A percentile compares a stretch with the other conserved stretches of the same genome.
Conservation (phyloP, 2,888 invertebrate species). For the Loripinus fragilis region DNA sequence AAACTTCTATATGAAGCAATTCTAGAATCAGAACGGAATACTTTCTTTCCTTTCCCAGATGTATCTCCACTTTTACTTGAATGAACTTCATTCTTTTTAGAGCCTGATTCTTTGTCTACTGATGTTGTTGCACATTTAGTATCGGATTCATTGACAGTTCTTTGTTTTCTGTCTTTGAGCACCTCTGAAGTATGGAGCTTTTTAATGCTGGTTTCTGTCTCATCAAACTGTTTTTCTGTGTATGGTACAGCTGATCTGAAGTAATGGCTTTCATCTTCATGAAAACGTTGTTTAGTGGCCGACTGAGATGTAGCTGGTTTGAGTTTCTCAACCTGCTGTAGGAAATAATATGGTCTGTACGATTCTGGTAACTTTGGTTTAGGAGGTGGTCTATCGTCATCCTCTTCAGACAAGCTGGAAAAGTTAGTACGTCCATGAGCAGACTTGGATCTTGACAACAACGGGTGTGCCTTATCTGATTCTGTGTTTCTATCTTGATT, state of each 20-base stretch:
- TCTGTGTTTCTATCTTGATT: not conserved
- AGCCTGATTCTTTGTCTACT: not conserved
- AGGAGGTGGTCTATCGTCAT: constrained; percentile 29
- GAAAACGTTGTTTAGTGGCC: not conserved
- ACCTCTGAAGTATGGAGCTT: not conserved
- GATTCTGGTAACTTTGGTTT: constrained; percentile 43
- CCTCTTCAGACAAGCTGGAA: not conserved
- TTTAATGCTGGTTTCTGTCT: not conserved
- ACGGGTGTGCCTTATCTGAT: not conserved
- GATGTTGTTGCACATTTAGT: too few relatives aligned
- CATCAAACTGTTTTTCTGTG: not conserved
- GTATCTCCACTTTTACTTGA: not conserved
- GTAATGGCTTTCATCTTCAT: not conserved
- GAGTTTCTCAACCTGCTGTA: constrained; percentile 17
- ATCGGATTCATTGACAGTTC: not conserved
- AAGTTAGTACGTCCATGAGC: constrained; percentile 9
- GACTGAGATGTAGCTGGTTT: not conserved
- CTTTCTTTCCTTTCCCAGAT: not conserved
- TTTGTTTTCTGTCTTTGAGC: not conserved
- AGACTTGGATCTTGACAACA: constrained; percentile 21
- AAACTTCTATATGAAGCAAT: constrained; percentile 37
- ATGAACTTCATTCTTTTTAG: not conserved
- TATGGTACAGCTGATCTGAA: not conserved
- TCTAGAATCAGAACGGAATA: not conserved
- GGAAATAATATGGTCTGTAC: constrained; percentile 25